phyloP scores from a whole-genome alignment of 2,113 vertebrate species.

The Pagrus major region DNA sequence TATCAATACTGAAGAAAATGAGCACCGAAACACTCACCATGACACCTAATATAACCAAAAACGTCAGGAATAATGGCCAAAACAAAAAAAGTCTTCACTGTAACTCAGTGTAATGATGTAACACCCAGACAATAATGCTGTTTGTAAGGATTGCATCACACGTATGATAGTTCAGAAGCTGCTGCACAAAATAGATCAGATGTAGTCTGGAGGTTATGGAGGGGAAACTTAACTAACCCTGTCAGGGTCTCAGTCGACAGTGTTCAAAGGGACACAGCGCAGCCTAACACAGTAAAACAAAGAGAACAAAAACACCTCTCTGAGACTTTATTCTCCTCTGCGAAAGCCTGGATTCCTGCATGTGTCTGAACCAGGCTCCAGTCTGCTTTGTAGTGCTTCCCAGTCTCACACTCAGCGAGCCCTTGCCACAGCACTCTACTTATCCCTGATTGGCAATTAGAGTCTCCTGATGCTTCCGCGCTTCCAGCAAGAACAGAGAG shows the following conservation, averaged over 20 bases:
- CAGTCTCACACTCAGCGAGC: background rate
- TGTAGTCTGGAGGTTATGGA: background rate
- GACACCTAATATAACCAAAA: too few species aligned
- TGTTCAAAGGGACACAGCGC: constrained; percentile 15
- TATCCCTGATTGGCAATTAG: constrained; percentile 66
- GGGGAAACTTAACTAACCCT: background rate
- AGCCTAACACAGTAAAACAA: background rate
- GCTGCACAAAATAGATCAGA: constrained; percentile 14
- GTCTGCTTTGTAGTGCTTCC: constrained; percentile 24
- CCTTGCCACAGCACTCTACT: constrained; percentile 5
- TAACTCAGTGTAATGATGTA: constrained; percentile 37
- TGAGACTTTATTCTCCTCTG: background rate
- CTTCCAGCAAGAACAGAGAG: constrained; percentile 27
- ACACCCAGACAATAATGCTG: constrained; percentile 6
- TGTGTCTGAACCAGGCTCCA: constrained; percentile 12
- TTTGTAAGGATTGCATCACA: constrained; percentile 51
- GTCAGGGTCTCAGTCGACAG: constrained; percentile 2
- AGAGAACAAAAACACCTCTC: constrained; percentile 31
- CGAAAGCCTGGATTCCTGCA: constrained; percentile 14
- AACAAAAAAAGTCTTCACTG: background rate
- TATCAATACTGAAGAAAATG: too few species aligned
- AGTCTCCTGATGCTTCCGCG: constrained; percentile 24
- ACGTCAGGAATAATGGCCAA: too few species aligned
- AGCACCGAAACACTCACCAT: too few species aligned
- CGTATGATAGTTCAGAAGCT: constrained; percentile 14